Evolutionary conservation across 2,888 invertebrate species (phyloP), one percentile per base, ranked within the genome.

Genomic region (Polyommatus icarus): DNA sequence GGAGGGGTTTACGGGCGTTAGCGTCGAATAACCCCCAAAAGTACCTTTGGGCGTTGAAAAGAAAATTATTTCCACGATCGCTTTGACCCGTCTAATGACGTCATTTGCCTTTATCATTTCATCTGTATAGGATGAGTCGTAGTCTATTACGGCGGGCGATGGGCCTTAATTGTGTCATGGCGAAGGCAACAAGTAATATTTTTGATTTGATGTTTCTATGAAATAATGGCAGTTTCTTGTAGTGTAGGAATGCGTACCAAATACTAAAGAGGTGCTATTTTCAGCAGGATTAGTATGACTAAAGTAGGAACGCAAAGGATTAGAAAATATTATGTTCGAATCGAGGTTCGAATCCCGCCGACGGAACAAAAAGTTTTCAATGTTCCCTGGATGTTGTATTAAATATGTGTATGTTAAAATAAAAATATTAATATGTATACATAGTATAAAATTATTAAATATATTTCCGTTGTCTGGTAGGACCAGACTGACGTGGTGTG

Each of bases 91-190:
- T 78, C 78, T 85, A 85, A 85, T 85, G 84, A 84, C 81, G 82
- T 83, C 82, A 84, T 84, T 85, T 83, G 82, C 81, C 82, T 81
- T 81, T 80, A 84, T 84, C 84, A 84, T 82, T 82, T 80, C 83
- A 83, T 83, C 82, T 83, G 80, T 83, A 83, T 82, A 81, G 82
- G 81, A 82, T 82, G 81, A 82, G 83, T 80, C 80, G 81, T 82
- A 67, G 67, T 67, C 67, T 29, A 67, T 67, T 67, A 67, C 67
- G 67, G 5, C 24, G 29, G 29, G 29, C 29, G 67, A 67, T 54
- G 50, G 29, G 7, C 12, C 75, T 24, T 54, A 75, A 75, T 75
- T 75, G 50, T 75, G 15, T 54, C 29, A 75, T 20, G 7, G 15
- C 29, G 29, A 67, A 24, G 67, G 67, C 67, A 67, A 29, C 29